Conservation (phyloP, 2,888 invertebrate genomes). For the Teleiodes luculella region DNA sequence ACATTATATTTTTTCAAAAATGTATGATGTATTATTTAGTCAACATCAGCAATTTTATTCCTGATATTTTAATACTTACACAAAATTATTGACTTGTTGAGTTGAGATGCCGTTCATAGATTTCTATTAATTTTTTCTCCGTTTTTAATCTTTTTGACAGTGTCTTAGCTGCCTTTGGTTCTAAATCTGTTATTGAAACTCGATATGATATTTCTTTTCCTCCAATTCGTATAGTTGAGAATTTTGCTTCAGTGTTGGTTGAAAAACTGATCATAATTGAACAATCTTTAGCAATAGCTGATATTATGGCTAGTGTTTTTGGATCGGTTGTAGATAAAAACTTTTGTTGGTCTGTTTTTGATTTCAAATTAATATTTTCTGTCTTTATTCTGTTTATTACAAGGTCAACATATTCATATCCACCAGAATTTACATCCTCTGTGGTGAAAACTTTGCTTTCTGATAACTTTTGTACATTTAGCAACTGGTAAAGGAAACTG, state of each 20-base stretch:
- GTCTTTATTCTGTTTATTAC: constrained; percentile 38
- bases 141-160: constrained; percentile 50
- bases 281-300: constrained; percentile 84
- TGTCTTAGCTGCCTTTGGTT: constrained; percentile 78
- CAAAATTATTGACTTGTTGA: constrained; percentile 16
- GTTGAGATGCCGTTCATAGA: constrained; percentile 38
- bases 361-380: constrained; percentile 37
- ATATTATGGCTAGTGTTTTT: constrained; percentile 65
- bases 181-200: constrained; percentile 82
- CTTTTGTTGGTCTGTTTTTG: constrained; percentile 28
- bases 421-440: constrained; percentile 22
- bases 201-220: constrained; percentile 67
- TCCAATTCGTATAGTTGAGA: constrained; percentile 43
- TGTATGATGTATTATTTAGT: too few species aligned
- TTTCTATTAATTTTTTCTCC: constrained; percentile 45
- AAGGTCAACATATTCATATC: constrained; percentile 42
- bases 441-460: constrained; percentile 29
- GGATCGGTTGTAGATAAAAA: constrained; percentile 38
- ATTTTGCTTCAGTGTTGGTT: constrained; percentile 31
- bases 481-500: constrained; percentile 45
- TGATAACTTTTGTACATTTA: constrained; percentile 51
- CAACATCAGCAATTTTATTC: not conserved
- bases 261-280: constrained; percentile 82
- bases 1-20: too few species aligned
- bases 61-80: constrained; percentile 26